These are phyloP conservation scores for Eulemur rufifrons DNA, from an alignment of 2,113 vertebrate genomes.

Conservation along the genomic window DNA sequence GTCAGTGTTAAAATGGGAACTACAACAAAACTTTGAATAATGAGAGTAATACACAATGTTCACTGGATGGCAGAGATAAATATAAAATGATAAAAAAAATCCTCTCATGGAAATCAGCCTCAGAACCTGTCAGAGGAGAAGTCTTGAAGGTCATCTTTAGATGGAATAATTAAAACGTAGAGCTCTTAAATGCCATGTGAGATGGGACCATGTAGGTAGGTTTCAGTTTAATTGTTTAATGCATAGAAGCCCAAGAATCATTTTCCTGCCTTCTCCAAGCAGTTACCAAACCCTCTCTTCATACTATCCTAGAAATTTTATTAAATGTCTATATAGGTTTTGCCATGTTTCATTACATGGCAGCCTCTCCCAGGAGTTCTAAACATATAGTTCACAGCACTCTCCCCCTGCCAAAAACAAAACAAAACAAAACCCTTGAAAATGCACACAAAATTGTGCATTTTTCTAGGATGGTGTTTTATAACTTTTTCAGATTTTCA, in stretches of 20 bases:
- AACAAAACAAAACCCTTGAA: not conserved
- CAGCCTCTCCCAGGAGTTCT: slow-evolving; percentile 4
- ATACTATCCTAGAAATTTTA: not conserved
- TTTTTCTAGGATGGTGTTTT: not conserved
- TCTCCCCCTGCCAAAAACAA: no score
- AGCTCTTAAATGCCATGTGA: not conserved
- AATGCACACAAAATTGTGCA: not conserved
- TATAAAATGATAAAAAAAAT: not conserved
- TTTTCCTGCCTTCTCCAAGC: slow-evolving; percentile 4
- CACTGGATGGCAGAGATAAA: not conserved
- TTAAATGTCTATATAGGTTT: not conserved
- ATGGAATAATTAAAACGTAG: not conserved
- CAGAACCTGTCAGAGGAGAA: not conserved
- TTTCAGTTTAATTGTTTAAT: not conserved
- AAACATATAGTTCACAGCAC: not conserved
- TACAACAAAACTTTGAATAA: not conserved
- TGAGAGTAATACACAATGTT: not conserved
- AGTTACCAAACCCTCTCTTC: not conserved
- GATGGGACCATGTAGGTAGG: not conserved
- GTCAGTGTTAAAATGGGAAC: not conserved
- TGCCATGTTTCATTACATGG: not conserved
- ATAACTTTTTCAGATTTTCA: not conserved
- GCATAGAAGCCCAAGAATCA: not conserved
- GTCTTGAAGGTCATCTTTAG: not conserved
- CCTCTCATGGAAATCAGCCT: not conserved